These are phyloP conservation scores for Argyrosomus regius DNA, from an alignment of 2,797 vertebrate genomes.

Conservation along the genomic window DNA sequence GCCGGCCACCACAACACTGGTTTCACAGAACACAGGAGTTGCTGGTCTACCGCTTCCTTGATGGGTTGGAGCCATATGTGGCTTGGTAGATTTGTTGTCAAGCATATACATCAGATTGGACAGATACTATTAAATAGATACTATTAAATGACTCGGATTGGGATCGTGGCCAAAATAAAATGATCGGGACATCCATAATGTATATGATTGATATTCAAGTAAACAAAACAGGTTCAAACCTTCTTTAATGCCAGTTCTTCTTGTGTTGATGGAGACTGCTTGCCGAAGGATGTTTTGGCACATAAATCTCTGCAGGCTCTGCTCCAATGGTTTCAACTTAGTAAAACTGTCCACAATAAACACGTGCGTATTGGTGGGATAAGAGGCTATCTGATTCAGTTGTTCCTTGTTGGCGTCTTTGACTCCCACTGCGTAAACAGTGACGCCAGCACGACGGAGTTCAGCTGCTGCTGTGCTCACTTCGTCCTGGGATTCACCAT, in stretches of 20 bases:
- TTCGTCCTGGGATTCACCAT: conserved; percentile 81
- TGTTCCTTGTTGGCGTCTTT: conserved; percentile 67
- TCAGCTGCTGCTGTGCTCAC: conserved; percentile 75
- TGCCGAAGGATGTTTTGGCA: conserved; percentile 79
- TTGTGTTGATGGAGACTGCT: conserved; percentile 27
- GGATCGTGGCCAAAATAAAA: too few relatives aligned
- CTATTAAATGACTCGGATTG: too few relatives aligned
- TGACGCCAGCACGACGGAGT: conserved; percentile 80
- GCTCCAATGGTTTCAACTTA: conserved; percentile 78
- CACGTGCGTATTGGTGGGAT: conserved; percentile 83
- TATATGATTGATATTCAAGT: background rate
- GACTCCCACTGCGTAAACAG: conserved; percentile 85
- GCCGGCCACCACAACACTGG: too few relatives aligned
- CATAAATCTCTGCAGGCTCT: conserved; percentile 81
- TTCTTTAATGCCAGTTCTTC: conserved; percentile 70
- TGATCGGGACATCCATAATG: too few relatives aligned
- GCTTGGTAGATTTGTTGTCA: too few relatives aligned
- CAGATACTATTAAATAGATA: too few relatives aligned
- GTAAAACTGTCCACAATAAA: conserved; percentile 81
- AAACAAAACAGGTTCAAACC: conserved; percentile 71
- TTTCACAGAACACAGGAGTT: too few relatives aligned
- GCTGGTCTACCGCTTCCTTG: too few relatives aligned
- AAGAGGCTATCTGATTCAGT: conserved; percentile 83
- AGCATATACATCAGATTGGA: too few relatives aligned
- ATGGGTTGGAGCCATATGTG: too few relatives aligned